Evolutionary conservation across 2,888 invertebrate genomes (phyloP).

Genomic region (Meiosimyza platycephala): DNA sequence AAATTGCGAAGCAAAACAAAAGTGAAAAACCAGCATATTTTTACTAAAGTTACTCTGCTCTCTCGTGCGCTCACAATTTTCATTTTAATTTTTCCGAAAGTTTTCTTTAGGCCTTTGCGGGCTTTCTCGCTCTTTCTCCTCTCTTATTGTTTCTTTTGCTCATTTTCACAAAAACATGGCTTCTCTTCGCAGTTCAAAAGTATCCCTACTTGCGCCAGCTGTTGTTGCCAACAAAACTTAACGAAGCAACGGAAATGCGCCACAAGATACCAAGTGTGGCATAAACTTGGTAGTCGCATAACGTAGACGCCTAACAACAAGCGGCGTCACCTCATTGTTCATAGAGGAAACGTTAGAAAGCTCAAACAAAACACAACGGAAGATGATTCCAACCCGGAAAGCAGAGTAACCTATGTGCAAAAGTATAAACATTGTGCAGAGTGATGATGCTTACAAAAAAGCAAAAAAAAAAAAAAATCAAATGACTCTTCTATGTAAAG

Average conservation of each 20-base stretch:
- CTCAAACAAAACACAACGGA: slow-evolving; percentile 6
- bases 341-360: slow-evolving; percentile 3
- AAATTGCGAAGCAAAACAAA: slow-evolving; percentile 31
- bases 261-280: slow-evolving; percentile 12
- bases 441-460: slow-evolving; percentile 8
- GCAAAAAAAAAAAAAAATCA: not conserved
- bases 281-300: not conserved
- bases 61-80: not conserved
- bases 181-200: not conserved
- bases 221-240: slow-evolving; percentile 15
- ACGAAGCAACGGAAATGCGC: slow-evolving; percentile 14
- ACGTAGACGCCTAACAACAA: slow-evolving; percentile 28
- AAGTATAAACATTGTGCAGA: not conserved
- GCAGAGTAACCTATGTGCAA: not conserved
- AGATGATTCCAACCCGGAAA: slow-evolving; percentile 23
- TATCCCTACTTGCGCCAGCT: slow-evolving; percentile 3
- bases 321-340: slow-evolving; percentile 19
- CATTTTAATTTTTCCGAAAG: not conserved
- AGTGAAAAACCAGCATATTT: not conserved
- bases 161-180: not conserved
- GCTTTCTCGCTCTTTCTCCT: not conserved
- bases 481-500: not conserved
- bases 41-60: not conserved
- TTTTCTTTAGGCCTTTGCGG: not conserved
- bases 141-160: not conserved